Conservation (phyloP, 2,113 vertebrate species). For the Hassar affinis region DNA sequence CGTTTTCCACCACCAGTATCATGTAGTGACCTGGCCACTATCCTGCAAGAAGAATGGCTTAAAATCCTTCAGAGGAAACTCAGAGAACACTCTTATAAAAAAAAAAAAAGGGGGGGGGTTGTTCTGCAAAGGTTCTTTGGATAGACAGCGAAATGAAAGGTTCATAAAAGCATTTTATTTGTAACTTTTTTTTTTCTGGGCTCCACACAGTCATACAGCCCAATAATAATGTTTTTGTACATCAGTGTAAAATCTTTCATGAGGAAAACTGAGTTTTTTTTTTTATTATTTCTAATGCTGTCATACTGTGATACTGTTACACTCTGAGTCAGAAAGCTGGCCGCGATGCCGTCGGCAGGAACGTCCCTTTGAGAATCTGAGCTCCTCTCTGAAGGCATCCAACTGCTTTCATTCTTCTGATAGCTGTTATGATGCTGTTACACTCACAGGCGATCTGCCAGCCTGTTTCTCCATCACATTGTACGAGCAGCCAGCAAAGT, state of each 20-base stretch:
- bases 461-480: not conserved
- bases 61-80: too few relatives aligned
- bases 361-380: slow-evolving; percentile 17
- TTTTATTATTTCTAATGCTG: not conserved
- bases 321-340: not conserved
- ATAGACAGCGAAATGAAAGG: not conserved
- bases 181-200: not conserved
- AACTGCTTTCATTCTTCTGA: not conserved
- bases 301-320: slow-evolving; percentile 8
- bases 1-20: too few relatives aligned
- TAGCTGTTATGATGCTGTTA: slow-evolving; percentile 20
- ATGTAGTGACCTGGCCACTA: too few relatives aligned
- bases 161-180: not conserved
- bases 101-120: too few relatives aligned
- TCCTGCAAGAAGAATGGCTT: too few relatives aligned
- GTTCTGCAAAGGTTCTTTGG: not conserved
- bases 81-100: not conserved
- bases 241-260: not conserved
- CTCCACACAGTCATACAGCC: too few relatives aligned
- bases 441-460: slow-evolving; percentile 15
- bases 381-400: slow-evolving; percentile 16
- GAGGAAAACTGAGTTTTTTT: not conserved
- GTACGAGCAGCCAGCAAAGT: slow-evolving; percentile 2
- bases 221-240: not conserved
- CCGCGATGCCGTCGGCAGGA: not conserved